A percentile compares a stretch with the other conserved stretches of the same genome.
These are phyloP conservation scores for Corvus moneduloides DNA, from an alignment of 2,113 vertebrate genomes.

Conservation along the genomic window DNA sequence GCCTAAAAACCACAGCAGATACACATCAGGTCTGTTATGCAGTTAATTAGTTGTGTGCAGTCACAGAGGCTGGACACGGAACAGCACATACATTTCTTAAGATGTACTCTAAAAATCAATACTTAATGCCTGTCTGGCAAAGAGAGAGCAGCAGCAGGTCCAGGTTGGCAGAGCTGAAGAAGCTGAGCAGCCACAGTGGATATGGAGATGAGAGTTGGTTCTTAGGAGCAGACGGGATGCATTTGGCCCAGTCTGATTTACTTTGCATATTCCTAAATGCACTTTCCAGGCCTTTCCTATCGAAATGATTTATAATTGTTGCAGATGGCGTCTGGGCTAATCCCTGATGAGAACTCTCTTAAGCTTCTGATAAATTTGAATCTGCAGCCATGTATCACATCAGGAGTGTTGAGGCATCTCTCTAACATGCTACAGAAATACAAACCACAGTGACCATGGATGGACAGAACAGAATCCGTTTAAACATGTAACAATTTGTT, in stretches of 20 bases:
- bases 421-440: not conserved
- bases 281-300: not conserved
- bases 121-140: not conserved
- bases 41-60: not conserved
- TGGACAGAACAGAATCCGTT: not conserved
- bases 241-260: not conserved
- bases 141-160: not conserved
- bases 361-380: not conserved
- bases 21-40: not conserved
- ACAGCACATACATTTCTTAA: not conserved
- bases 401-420: not conserved
- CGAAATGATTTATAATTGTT: slow-evolving; percentile 28
- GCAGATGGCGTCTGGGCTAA: not conserved
- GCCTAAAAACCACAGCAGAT: not conserved
- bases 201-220: not conserved
- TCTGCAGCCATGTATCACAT: not conserved
- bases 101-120: not conserved
- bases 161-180: not conserved
- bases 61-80: not conserved
- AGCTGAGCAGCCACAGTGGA: not conserved
- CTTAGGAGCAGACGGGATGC: not conserved
- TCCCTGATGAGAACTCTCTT: slow-evolving; percentile 9
- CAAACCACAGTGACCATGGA: not conserved
- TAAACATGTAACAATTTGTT: not conserved
- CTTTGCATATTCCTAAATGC: not conserved